phyloP scores from a whole-genome alignment of 1,140 invertebrate species.

The Rhysida immarginata region DNA sequence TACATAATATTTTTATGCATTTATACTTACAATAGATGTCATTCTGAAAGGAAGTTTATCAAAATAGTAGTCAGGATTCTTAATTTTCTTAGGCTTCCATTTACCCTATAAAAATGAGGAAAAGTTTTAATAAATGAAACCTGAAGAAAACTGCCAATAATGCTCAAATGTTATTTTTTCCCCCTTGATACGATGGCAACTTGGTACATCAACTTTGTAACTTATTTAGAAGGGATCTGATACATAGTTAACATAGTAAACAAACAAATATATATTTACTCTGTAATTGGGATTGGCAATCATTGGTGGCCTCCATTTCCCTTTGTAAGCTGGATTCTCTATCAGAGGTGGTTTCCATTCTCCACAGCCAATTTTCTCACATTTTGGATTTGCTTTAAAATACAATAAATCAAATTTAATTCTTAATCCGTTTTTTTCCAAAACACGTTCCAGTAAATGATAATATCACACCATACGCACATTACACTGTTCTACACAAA shows the following conservation, averaged over 20 bases:
- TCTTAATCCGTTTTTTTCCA: background rate
- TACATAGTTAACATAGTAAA: too few species aligned
- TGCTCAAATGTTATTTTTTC: too few species aligned
- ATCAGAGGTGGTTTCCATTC: slow-evolving; percentile 71
- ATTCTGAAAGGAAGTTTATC: slow-evolving; percentile 82
- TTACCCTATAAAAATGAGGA: slow-evolving; percentile 43
- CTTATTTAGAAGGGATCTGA: too few species aligned
- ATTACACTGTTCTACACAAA: too few species aligned
- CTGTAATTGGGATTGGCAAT: slow-evolving; percentile 90
- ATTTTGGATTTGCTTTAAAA: slow-evolving; percentile 61
- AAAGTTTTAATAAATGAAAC: too few species aligned
- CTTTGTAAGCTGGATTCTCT: slow-evolving; percentile 82
- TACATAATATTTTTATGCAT: too few species aligned
- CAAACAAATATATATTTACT: too few species aligned
- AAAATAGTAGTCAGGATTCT: slow-evolving; percentile 85
- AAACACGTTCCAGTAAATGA: background rate
- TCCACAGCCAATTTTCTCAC: slow-evolving; percentile 76
- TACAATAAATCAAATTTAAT: background rate
- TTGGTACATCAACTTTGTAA: too few species aligned
- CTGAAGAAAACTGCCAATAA: too few species aligned
- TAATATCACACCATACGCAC: too few species aligned
- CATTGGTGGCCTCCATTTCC: slow-evolving; percentile 71
- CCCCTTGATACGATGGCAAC: too few species aligned
- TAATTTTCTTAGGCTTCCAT: slow-evolving; percentile 72
- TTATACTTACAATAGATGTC: slow-evolving; percentile 70